phyloP scores from a whole-genome alignment of 2,797 vertebrate species.

The Lindbergichthys nudifrons region DNA sequence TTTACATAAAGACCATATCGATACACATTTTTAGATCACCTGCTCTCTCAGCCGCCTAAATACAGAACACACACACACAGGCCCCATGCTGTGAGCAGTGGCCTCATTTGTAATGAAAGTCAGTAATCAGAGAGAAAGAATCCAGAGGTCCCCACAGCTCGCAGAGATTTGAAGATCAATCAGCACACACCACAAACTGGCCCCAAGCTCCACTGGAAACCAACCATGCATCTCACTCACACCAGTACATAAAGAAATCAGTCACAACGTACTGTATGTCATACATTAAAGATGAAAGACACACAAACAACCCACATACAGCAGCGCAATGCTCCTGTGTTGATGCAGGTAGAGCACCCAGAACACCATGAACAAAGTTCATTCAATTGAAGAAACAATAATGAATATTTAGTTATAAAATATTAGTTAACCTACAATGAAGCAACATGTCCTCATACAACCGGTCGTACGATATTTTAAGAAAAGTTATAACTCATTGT shows the following conservation, averaged over 20 bases:
- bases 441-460: too few relatives aligned
- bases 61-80: background rate
- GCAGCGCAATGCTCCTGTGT: background rate
- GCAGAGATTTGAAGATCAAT: conserved; percentile 57
- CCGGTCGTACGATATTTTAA: too few relatives aligned
- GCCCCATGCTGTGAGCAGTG: conserved; percentile 38
- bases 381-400: background rate
- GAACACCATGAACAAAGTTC: background rate
- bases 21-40: conserved; percentile 9
- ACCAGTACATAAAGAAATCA: background rate
- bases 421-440: background rate
- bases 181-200: conserved; percentile 46
- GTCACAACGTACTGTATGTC: conserved; percentile 3
- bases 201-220: conserved; percentile 25
- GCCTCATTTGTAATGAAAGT: conserved; percentile 60
- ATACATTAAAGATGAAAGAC: conserved; percentile 30
- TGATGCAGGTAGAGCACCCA: background rate
- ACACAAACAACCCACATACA: conserved; percentile 7
- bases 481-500: too few relatives aligned
- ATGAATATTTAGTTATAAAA: background rate
- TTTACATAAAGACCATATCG: background rate
- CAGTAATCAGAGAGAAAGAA: conserved; percentile 12
- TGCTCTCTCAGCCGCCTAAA: conserved; percentile 6
- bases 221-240: conserved; percentile 8
- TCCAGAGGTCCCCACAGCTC: conserved; percentile 44